Evolutionary conservation across 1,140 invertebrate genomes (phyloP), one percentile per base, ranked within the genome.

Genomic region (Lepidurus arcticus): DNA sequence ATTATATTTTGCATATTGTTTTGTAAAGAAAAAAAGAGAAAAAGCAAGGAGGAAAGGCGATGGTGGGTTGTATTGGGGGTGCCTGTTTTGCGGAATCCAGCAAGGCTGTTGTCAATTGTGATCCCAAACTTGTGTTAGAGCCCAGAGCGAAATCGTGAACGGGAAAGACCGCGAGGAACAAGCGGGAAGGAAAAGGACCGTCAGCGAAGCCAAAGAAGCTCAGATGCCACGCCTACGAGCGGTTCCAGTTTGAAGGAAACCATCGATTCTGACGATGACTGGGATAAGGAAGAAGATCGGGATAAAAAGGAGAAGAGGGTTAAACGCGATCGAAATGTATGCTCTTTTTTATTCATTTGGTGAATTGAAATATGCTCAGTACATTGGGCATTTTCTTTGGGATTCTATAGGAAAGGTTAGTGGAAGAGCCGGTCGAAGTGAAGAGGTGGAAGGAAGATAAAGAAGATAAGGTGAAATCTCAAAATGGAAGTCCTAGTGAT

Each of bases 381-480:
- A 34, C 42, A 43, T 21, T 26, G 42, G 16, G 26, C 6, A 42
- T 47, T 44, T 74, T 16, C 65, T 44, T 76, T 42, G 26, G 91
- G 91, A 92, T 83, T 88, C 91, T 81, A 83, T 87, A 9, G 92
- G 92, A 74, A 91, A 92, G 83, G 84, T 88, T 65, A 0, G 47
- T 80, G 21, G 82, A 88, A 21, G 53, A 65, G 1, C 80, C 84
- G 34, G 83, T 88, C 42, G 91, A 92, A 83, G 91, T 92, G 82
- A 92, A 92, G 82, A 85, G 91, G 76, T 87, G 91, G 76, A 89
- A 92, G 81, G 91, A 91, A 77, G 91, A 92, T 82, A 90, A 91
- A 83, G 90, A 92, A 89, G 90, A 91, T 92, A 86, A 83, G 81
- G 84, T 80, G 81, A 84, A 83, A 79, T 79, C 86, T 86, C 85